Conservation (phyloP, 2,113 vertebrate genomes). For the Oncorhynchus gorbuscha region DNA sequence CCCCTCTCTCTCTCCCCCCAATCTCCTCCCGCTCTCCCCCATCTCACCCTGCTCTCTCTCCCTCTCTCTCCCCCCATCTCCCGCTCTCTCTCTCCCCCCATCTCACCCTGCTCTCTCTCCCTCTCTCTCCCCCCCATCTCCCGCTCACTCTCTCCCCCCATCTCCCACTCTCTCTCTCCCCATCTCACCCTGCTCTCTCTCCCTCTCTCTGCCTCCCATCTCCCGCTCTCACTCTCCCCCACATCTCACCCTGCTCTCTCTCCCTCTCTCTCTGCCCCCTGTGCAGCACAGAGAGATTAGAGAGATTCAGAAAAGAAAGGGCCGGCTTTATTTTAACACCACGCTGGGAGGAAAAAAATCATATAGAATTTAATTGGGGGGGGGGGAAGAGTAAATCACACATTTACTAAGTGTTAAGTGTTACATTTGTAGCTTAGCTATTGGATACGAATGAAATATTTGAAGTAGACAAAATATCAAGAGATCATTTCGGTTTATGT, state of each 20-base stretch:
- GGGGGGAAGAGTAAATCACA: background rate
- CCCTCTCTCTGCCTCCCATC: background rate
- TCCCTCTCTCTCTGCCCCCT: background rate
- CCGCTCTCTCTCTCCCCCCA: too few species aligned
- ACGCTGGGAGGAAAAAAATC: too few species aligned
- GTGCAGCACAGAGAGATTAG: background rate
- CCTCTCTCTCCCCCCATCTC: too few species aligned
- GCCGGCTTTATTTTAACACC: too few species aligned
- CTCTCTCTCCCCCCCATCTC: background rate
- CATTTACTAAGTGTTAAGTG: background rate
- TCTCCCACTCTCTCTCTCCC: background rate
- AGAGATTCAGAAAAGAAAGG: background rate
- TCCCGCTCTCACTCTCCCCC: background rate
- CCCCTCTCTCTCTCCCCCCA: background rate
- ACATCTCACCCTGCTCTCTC: background rate
- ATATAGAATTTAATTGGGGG: too few species aligned
- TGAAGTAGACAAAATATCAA: too few species aligned
- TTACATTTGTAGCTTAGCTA: background rate
- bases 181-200: background rate
- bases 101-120: too few species aligned
- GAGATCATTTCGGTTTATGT: too few species aligned
- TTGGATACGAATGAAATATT: background rate
- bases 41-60: too few species aligned
- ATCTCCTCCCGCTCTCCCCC: too few species aligned
- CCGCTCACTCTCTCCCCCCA: too few species aligned